Evolutionary conservation across 2,888 invertebrate genomes (phyloP).

Genomic region (Spilarctia lutea): DNA sequence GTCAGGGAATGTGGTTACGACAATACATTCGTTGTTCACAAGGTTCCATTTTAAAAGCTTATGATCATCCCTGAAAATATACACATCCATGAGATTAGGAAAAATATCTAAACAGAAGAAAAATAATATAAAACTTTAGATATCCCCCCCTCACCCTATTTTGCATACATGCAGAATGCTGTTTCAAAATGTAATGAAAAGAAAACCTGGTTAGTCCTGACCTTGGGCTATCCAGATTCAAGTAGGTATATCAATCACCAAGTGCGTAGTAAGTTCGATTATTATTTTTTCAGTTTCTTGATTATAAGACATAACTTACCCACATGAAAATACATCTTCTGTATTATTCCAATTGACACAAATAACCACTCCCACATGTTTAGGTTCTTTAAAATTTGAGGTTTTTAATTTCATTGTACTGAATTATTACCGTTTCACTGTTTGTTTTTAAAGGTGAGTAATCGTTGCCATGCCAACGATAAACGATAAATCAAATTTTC

Average conservation of each 20-base stretch:
- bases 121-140: not conserved
- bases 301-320: conserved; percentile 88
- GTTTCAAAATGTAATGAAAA: too few species aligned
- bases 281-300: not conserved
- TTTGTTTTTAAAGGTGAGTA: conserved; percentile 7
- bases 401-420: conserved; percentile 93
- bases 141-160: too few species aligned
- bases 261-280: not conserved
- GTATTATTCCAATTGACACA: conserved; percentile 97
- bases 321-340: conserved; percentile 97
- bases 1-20: conserved; percentile 92
- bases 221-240: not conserved
- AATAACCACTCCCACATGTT: conserved; percentile 92
- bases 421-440: not conserved
- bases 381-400: conserved; percentile 90
- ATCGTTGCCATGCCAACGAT: conserved; percentile 43
- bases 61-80: conserved; percentile 93
- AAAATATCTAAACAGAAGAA: not conserved
- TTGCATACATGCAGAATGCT: too few species aligned
- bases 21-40: conserved; percentile 91
- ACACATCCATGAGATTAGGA: not conserved
- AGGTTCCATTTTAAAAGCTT: conserved; percentile 96
- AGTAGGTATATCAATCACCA: not conserved
- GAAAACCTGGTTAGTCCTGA: not conserved
- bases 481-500: not conserved